phyloP scores from a whole-genome alignment of 1,140 invertebrate genomes.

The Hydropsyche tenuis region DNA sequence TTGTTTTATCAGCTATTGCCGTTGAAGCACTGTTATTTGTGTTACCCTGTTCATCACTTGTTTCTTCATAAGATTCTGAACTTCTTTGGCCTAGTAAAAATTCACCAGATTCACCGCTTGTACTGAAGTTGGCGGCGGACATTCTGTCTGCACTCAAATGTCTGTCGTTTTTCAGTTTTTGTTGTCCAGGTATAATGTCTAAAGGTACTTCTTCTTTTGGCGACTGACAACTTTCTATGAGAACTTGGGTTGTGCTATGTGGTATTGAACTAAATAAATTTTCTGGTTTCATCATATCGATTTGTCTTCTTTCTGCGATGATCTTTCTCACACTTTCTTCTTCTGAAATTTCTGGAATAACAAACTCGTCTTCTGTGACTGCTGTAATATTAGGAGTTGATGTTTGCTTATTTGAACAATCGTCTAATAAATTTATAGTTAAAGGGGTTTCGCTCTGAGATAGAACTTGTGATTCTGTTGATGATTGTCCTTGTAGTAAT shows the following conservation, averaged over 20 bases:
- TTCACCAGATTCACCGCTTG: slow-evolving; percentile 47
- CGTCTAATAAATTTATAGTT: slow-evolving; percentile 29
- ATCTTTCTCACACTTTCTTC: slow-evolving; percentile 61
- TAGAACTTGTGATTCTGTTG: slow-evolving; percentile 38
- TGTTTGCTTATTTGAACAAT: slow-evolving; percentile 29
- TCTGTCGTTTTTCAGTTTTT: slow-evolving; percentile 39
- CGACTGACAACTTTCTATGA: slow-evolving; percentile 47
- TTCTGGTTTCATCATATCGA: slow-evolving; percentile 56
- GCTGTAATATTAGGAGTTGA: slow-evolving; percentile 37
- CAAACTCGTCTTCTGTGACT: slow-evolving; percentile 36
- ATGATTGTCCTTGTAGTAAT: slow-evolving; percentile 10
- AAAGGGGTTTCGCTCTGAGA: slow-evolving; percentile 34
- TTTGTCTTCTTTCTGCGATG: slow-evolving; percentile 61
- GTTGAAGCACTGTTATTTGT: slow-evolving; percentile 49
- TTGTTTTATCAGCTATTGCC: slow-evolving; percentile 47
- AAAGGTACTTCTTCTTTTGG: slow-evolving; percentile 44
- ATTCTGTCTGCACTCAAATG: slow-evolving; percentile 48
- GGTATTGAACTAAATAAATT: slow-evolving; percentile 33
- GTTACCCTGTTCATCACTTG: slow-evolving; percentile 47
- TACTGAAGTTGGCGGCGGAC: slow-evolving; percentile 48
- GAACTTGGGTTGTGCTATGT: slow-evolving; percentile 45
- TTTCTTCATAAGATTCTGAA: slow-evolving; percentile 48
- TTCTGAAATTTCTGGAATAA: slow-evolving; percentile 48
- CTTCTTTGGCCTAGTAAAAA: slow-evolving; percentile 46
- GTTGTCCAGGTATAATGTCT: slow-evolving; percentile 19